Conservation (phyloP, 2,113 vertebrate genomes). For the Oxyruncus cristatus region DNA sequence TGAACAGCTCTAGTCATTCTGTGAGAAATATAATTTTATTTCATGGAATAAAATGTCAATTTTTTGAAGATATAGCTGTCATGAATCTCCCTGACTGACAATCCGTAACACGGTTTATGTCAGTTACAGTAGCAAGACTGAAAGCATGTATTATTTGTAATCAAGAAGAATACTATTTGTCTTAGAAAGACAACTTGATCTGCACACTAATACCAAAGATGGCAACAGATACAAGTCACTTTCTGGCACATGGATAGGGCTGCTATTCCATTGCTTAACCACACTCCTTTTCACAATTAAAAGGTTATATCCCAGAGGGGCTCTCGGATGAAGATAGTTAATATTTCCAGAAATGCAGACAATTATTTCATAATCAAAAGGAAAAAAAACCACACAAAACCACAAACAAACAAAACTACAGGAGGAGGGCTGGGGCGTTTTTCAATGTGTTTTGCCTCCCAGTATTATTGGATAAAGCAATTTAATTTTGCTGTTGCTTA, state of each 20-base stretch:
- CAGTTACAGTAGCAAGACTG: background rate
- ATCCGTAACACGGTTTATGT: background rate
- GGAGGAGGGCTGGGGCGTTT: rapidly evolving
- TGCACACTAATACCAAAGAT: background rate
- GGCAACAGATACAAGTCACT: background rate
- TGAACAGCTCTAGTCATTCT: background rate
- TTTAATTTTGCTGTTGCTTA: background rate
- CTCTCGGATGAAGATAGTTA: background rate
- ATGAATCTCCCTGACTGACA: background rate
- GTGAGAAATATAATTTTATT: background rate
- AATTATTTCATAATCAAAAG: background rate
- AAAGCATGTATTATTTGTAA: slow-evolving; percentile 34
- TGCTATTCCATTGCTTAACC: background rate
- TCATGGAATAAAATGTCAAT: background rate
- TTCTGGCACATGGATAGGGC: background rate
- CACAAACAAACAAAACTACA: background rate
- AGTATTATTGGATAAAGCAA: background rate
- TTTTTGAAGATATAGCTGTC: background rate
- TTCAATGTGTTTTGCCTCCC: background rate
- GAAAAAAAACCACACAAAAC: background rate
- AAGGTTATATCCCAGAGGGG: background rate
- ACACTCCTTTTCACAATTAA: background rate
- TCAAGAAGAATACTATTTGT: background rate
- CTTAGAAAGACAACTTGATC: background rate
- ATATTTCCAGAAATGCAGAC: background rate